phyloP scores from a whole-genome alignment of 2,797 vertebrate species.

The Pagetopsis macropterus region DNA sequence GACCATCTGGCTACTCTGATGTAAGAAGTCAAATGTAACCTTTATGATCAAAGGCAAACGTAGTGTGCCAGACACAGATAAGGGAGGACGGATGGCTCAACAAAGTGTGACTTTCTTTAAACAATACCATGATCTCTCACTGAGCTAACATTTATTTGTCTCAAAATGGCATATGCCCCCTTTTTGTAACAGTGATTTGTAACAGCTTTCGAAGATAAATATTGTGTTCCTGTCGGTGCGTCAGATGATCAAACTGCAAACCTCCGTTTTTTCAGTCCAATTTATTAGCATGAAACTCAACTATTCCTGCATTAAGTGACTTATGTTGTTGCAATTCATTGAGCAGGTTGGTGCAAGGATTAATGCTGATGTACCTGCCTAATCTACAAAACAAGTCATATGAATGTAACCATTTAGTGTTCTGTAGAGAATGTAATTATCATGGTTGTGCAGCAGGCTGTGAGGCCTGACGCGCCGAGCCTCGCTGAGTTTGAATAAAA shows the following conservation, averaged over 20 bases:
- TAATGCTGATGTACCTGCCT: not conserved
- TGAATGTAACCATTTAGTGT: slow-evolving; percentile 6
- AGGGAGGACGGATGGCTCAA: no score
- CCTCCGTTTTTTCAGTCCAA: not conserved
- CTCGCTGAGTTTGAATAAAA: slow-evolving; percentile 32
- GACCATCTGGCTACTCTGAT: no score
- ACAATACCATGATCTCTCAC: no score
- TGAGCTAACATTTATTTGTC: no score
- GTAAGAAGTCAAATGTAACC: no score
- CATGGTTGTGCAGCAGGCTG: slow-evolving; percentile 2
- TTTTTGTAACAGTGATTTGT: no score
- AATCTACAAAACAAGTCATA: slow-evolving; percentile 5
- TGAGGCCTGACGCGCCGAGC: not conserved
- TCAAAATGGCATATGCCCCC: no score
- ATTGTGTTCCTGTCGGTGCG: not conserved
- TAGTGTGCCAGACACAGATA: no score
- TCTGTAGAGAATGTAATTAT: slow-evolving; percentile 27
- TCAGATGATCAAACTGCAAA: not conserved
- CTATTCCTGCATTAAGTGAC: not conserved
- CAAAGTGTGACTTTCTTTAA: no score
- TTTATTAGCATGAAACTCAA: no score
- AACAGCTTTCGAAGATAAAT: not conserved
- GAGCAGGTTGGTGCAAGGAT: not conserved
- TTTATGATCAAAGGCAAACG: no score
- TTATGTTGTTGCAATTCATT: not conserved